Percentiles rank a stretch among this genome's conserved stretches.
Conservation (phyloP, 1,140 invertebrate genomes). For the Calliopsis andreniformis region DNA sequence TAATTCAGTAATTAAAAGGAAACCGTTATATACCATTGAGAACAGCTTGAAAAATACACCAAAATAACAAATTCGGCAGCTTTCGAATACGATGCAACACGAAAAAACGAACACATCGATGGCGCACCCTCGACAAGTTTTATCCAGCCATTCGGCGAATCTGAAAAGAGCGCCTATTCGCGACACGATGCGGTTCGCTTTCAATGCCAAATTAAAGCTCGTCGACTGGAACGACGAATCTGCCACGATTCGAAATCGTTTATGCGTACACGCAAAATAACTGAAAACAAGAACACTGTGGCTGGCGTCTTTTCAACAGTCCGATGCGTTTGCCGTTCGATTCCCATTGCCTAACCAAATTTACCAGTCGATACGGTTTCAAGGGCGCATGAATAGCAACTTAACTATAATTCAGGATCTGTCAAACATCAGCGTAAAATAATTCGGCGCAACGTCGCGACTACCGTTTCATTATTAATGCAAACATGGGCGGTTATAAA, state of each 20-base stretch:
- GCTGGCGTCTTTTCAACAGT: not conserved
- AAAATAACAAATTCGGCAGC: not conserved
- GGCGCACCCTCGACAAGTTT: not conserved
- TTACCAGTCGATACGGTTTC: too few species aligned
- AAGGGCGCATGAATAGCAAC: too few species aligned
- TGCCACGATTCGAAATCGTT: slow-evolving; percentile 2
- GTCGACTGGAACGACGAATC: slow-evolving; percentile 8
- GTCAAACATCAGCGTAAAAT: too few species aligned
- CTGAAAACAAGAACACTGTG: not conserved
- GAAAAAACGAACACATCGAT: not conserved
- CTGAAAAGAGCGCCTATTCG: not conserved
- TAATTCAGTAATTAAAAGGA: too few species aligned
- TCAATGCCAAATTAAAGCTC: not conserved
- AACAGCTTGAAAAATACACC: too few species aligned
- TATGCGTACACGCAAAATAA: slow-evolving; percentile 17
- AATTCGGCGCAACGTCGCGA: not conserved
- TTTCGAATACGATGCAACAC: not conserved
- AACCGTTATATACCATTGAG: too few species aligned
- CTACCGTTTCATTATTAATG: not conserved
- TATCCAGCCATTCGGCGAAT: not conserved
- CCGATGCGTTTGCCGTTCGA: too few species aligned
- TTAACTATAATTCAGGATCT: too few species aligned
- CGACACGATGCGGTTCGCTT: not conserved
- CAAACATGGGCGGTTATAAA: slow-evolving; percentile 11
- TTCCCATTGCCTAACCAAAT: too few species aligned